Evolutionary conservation across 2,113 vertebrate species (phyloP).

Genomic region (Acinonyx jubatus): DNA sequence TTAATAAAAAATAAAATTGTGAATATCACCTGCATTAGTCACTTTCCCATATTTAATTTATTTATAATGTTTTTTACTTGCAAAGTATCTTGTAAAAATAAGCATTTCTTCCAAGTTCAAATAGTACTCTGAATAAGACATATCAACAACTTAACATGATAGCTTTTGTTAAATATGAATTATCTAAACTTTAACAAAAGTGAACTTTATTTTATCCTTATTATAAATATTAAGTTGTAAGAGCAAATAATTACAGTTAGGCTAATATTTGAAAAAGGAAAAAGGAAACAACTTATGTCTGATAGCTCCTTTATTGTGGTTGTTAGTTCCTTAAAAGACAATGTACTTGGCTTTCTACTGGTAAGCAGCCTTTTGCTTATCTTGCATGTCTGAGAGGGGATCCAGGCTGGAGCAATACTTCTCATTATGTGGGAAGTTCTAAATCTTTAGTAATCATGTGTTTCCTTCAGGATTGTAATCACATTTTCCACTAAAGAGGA

Average conservation of each 20-base stretch:
- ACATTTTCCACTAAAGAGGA: not conserved
- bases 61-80: not conserved
- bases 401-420: not conserved
- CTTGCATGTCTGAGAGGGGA: not conserved
- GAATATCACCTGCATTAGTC: not conserved
- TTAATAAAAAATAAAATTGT: not conserved
- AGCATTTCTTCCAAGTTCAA: not conserved
- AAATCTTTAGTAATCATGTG: not conserved
- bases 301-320: not conserved
- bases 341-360: not conserved
- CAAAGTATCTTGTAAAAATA: not conserved
- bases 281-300: not conserved
- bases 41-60: not conserved
- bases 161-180: not conserved
- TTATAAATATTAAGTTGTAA: constrained; percentile 16
- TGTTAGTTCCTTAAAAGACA: not conserved
- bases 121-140: not conserved
- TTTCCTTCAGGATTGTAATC: not conserved
- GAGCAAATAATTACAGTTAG: not conserved
- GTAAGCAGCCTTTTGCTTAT: not conserved
- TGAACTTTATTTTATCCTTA: constrained; percentile 12
- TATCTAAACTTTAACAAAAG: not conserved
- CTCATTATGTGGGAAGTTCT: not conserved
- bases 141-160: not conserved
- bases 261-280: not conserved